Evolutionary conservation across 2,888 invertebrate genomes (phyloP).

Genomic region (Prionchulus punctatus): DNA sequence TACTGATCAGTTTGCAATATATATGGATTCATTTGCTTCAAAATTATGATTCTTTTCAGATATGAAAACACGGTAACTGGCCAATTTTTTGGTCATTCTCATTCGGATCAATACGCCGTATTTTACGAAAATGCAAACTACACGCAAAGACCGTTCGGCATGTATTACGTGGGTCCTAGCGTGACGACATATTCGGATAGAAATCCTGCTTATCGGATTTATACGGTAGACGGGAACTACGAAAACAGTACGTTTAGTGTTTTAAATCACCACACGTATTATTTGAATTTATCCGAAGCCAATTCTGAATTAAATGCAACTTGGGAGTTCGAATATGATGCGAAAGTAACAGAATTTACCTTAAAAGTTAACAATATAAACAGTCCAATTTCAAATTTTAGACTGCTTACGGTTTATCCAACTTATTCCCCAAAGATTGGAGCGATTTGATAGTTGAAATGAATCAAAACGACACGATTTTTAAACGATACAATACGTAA

Average conservation of each 20-base stretch:
- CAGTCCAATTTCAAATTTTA: too few species aligned
- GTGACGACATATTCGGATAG: constrained; percentile 47
- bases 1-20: too few species aligned
- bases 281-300: constrained; percentile 81
- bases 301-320: constrained; percentile 41
- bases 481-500: neutral
- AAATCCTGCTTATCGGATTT: constrained; percentile 78
- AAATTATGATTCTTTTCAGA: too few species aligned
- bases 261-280: constrained; percentile 86
- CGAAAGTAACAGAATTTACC: too few species aligned
- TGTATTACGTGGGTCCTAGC: constrained; percentile 69
- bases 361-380: too few species aligned
- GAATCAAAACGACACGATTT: constrained; percentile 61
- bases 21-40: too few species aligned
- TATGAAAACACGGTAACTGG: constrained; percentile 56
- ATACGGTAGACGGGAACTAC: constrained; percentile 72
- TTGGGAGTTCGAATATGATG: constrained; percentile 74
- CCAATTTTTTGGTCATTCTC: constrained; percentile 77
- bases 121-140: constrained; percentile 45
- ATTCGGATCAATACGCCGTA: constrained; percentile 79
- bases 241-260: constrained; percentile 43
- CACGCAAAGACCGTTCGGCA: constrained; percentile 42
- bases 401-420: constrained; percentile 66
- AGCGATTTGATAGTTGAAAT: constrained; percentile 69
- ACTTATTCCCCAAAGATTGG: constrained; percentile 77